Evolutionary conservation across 1,140 invertebrate species (phyloP).

Genomic region (Drosophila chauvacae): DNA sequence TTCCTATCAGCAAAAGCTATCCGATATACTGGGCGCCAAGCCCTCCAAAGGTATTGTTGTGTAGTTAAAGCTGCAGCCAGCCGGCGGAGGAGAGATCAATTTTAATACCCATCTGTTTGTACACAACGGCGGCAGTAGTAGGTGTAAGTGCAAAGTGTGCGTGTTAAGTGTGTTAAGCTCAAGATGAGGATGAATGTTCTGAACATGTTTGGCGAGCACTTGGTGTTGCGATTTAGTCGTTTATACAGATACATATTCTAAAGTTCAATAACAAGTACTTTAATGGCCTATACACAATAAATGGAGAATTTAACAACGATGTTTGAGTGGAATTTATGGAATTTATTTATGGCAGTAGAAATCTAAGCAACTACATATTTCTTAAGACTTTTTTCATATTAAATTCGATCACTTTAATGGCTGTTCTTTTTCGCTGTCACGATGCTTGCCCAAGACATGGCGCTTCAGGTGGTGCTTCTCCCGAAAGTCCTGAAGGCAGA

Average conservation of each 20-base stretch:
- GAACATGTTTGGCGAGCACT: slow-evolving; percentile 66
- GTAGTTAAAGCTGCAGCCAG: slow-evolving; percentile 39
- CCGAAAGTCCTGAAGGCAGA: slow-evolving; percentile 19
- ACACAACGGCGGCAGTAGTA: slow-evolving; percentile 40
- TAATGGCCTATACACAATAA: slow-evolving; percentile 73
- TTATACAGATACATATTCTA: slow-evolving; percentile 68
- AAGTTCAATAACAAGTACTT: slow-evolving; percentile 65
- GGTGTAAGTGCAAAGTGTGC: slow-evolving; percentile 56
- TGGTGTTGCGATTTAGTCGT: slow-evolving; percentile 63
- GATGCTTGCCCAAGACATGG: slow-evolving; percentile 29
- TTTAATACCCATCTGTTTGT: slow-evolving; percentile 44
- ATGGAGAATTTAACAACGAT: slow-evolving; percentile 62
- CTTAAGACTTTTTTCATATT: background rate
- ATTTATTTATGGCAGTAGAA: background rate
- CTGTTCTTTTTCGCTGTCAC: background rate
- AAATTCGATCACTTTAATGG: slow-evolving; percentile 8
- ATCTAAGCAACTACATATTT: background rate
- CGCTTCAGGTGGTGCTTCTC: slow-evolving; percentile 38
- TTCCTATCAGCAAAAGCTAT: slow-evolving; percentile 85
- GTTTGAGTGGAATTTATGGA: background rate
- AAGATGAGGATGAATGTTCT: slow-evolving; percentile 66
- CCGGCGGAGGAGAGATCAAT: slow-evolving; percentile 20
- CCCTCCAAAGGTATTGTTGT: slow-evolving; percentile 80
- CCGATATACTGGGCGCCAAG: slow-evolving; percentile 85
- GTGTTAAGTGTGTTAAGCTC: slow-evolving; percentile 57